phyloP scores from a whole-genome alignment of 2,797 vertebrate species.

The Pseudochirops corinnae region DNA sequence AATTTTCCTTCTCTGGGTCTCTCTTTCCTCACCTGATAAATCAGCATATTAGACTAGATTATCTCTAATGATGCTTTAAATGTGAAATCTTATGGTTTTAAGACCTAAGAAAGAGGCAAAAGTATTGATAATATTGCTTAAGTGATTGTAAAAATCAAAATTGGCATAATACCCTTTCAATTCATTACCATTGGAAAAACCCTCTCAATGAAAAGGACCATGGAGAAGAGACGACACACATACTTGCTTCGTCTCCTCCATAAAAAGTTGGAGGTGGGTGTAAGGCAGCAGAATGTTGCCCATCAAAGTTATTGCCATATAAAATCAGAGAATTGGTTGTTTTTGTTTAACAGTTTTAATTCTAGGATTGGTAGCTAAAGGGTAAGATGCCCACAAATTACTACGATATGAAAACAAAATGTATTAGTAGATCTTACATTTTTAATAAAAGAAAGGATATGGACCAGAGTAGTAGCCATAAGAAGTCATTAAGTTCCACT shows the following conservation, averaged over 20 bases:
- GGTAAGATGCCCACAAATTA: background rate
- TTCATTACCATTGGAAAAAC: background rate
- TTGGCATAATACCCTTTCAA: background rate
- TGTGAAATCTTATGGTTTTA: background rate
- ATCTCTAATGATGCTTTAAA: background rate
- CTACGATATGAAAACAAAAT: background rate
- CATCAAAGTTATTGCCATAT: background rate
- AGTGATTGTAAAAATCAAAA: background rate
- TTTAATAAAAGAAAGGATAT: conserved; percentile 1
- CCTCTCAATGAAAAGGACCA: background rate
- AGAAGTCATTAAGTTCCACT: background rate
- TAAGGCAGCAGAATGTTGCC: background rate
- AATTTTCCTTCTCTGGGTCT: background rate
- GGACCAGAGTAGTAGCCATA: background rate
- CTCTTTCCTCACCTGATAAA: conserved; percentile 34
- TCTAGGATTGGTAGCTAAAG: background rate
- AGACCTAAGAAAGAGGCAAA: background rate
- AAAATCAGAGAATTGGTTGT: background rate
- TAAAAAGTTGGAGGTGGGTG: background rate
- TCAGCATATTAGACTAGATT: background rate
- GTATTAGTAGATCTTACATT: background rate
- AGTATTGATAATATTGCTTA: background rate
- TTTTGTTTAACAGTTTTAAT: background rate
- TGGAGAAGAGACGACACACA: background rate
- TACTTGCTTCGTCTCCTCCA: background rate